Conservation (phyloP, 1,140 invertebrate species). For the Nasonia giraulti region DNA sequence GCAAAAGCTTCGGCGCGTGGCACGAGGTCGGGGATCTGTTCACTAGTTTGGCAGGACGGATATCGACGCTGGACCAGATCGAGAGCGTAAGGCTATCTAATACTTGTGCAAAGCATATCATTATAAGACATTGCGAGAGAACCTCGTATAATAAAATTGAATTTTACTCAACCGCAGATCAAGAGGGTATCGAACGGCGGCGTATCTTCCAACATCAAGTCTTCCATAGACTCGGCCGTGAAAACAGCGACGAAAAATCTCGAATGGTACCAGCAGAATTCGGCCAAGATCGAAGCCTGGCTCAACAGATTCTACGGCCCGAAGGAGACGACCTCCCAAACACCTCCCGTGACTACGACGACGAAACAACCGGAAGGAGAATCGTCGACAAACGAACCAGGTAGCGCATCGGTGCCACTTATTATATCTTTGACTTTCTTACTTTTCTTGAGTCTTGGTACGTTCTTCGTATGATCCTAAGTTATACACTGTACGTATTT, state of each 20-base stretch:
- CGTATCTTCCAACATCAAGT: conserved; percentile 10
- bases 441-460: background rate
- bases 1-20: conserved; percentile 60
- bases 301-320: background rate
- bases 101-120: too few relatives aligned
- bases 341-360: background rate
- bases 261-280: conserved; percentile 49
- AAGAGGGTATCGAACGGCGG: background rate
- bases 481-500: background rate
- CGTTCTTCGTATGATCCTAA: background rate
- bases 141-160: background rate
- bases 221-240: conserved; percentile 39
- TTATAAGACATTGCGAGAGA: too few relatives aligned
- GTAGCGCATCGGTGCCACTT: background rate
- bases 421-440: background rate
- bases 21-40: conserved; percentile 54
- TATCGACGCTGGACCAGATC: conserved; percentile 57
- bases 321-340: background rate
- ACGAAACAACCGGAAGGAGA: background rate
- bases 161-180: background rate
- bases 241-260: conserved; percentile 49
- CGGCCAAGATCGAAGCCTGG: conserved; percentile 36
- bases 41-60: conserved; percentile 51
- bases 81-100: conserved; percentile 54
- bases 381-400: background rate